Evolutionary conservation across 2,113 vertebrate genomes (phyloP).

Genomic region (Oncorhynchus keta): DNA sequence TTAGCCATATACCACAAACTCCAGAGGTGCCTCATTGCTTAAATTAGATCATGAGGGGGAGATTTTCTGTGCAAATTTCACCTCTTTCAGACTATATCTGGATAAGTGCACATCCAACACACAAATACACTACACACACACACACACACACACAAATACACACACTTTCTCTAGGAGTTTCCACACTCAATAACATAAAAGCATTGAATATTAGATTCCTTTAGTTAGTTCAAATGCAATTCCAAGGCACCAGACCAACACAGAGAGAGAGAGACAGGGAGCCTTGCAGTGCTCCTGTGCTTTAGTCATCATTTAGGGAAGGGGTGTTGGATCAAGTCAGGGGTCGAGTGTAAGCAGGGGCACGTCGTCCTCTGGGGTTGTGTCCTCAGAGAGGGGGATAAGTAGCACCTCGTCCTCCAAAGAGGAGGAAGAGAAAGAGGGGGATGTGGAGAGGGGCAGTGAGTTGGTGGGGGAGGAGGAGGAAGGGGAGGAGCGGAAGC

Average conservation of each 20-base stretch:
- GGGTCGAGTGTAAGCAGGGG: conserved; percentile 81
- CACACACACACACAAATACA: conserved; percentile 13
- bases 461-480: conserved; percentile 62
- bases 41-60: conserved; percentile 43
- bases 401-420: conserved; percentile 86
- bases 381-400: conserved; percentile 81
- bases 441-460: conserved; percentile 67
- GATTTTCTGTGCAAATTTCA: conserved; percentile 71
- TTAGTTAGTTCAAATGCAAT: conserved; percentile 46
- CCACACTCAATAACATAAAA: conserved; percentile 6
- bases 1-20: too few species aligned
- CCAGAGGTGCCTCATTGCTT: too few species aligned
- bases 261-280: conserved; percentile 28
- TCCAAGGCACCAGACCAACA: conserved; percentile 73
- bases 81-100: conserved; percentile 39
- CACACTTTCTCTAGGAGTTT: conserved; percentile 27
- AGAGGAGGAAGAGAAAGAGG: conserved; percentile 62
- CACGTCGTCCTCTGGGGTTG: conserved; percentile 79
- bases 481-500: conserved; percentile 57
- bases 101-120: conserved; percentile 53
- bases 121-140: conserved; percentile 47
- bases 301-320: conserved; percentile 50
- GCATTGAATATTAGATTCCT: conserved; percentile 54
- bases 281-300: conserved; percentile 58
- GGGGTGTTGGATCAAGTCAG: background rate